Evolutionary conservation across 92 coral and sea anemone genomes (phyloP), one percentile per base, ranked within the genome.

Genomic region (Heliopora coerulea): DNA sequence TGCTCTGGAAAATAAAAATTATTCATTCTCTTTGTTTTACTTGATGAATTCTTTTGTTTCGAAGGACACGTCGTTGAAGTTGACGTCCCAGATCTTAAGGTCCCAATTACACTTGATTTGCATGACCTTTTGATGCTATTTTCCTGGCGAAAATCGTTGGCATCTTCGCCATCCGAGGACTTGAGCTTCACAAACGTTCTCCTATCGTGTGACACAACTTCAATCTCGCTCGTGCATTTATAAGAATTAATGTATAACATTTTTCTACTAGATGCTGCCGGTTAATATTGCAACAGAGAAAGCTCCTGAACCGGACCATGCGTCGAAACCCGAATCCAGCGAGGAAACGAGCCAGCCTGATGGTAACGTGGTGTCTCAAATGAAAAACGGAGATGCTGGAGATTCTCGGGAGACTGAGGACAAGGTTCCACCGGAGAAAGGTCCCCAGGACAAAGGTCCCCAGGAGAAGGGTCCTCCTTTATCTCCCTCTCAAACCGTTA

Each of bases 251-350:
- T 35, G 70, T 35, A 0, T 17, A 3, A 10, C 25, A 30, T 12
- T 10, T 5, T 52, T 54, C 40, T 33, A 3, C 17, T 31, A 70
- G 77, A 56, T 34, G 30, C 9, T 70, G 5, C 50, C 77, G 7
- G 50, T 70, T 15, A 63, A 70, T 9, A 70, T 70, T 41, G 34
- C 63, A n/a, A 70, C 77, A 34, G 77, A 70, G 37, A 70, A 70
- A 15, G 7, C 24, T 54, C 33, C 64, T 17, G 77, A 70, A n/a
- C 48, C 24, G 41, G 77, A 70, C 2, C 13, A 28, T 20, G 21
- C 5, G 2, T 52, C 56, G 30, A 27, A 48, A 0, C 50, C 62
- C 0, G 77, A 70, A 14, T 34, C 63, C 3, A 70, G 7, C 33
- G 77, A 70, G 10, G 63, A 56, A 25, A 6, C 27, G 2, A 49